Conservation (phyloP, 1,140 invertebrate species). For the Drosophila subobscura region DNA sequence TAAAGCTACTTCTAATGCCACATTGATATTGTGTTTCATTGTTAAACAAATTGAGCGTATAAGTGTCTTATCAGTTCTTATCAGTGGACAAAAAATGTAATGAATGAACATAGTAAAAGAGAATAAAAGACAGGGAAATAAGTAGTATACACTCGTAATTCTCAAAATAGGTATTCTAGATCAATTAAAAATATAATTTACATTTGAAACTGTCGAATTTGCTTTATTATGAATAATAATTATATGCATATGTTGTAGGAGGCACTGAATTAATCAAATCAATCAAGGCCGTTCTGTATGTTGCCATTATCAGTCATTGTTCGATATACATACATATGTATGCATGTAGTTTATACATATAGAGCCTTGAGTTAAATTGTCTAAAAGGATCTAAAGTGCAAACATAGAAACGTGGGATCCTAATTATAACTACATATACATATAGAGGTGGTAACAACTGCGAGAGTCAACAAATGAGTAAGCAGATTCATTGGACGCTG, state of each 20-base stretch:
- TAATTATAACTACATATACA: conserved; percentile 27
- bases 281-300: conserved; percentile 8
- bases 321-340: too few species aligned
- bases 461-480: conserved; percentile 50
- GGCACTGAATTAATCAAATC: conserved; percentile 10
- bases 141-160: neutral
- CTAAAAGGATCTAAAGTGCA: conserved; percentile 25
- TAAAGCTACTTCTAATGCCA: neutral
- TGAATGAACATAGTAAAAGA: neutral
- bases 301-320: conserved; percentile 17
- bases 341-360: neutral
- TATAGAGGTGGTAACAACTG: conserved; percentile 7
- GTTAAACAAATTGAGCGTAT: conserved; percentile 1
- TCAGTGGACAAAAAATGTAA: neutral
- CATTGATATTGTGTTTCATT: conserved; percentile 10
- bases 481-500: conserved; percentile 29
- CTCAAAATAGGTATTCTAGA: conserved; percentile 1
- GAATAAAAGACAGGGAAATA: neutral
- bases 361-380: conserved; percentile 7
- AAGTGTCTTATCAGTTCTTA: conserved; percentile 16
- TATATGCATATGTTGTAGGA: conserved; percentile 7
- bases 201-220: conserved; percentile 8
- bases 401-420: conserved; percentile 29
- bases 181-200: conserved; percentile 3
- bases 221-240: conserved; percentile 23